phyloP scores from a whole-genome alignment of 1,140 invertebrate genomes.

The Protaetia brevitarsis region DNA sequence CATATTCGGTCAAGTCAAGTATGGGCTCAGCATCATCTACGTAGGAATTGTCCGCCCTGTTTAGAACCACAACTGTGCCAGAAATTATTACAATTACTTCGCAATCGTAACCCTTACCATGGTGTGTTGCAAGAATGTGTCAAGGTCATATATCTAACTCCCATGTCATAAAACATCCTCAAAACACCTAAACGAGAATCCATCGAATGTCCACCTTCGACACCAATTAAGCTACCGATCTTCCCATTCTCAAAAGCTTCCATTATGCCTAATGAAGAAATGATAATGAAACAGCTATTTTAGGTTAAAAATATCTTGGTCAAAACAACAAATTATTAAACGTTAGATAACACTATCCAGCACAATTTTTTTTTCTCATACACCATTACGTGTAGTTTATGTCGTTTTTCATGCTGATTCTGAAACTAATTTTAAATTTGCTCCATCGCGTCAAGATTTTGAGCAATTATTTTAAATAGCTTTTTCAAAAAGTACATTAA shows the following conservation, averaged over 20 bases:
- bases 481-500: too few species aligned
- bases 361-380: too few species aligned
- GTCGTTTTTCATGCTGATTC: too few species aligned
- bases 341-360: too few species aligned
- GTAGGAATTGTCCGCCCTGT: constrained; percentile 49
- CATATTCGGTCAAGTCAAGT: constrained; percentile 51
- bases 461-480: too few species aligned
- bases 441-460: too few species aligned
- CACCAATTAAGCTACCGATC: constrained; percentile 66
- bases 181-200: constrained; percentile 63
- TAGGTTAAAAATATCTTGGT: not conserved
- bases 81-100: not conserved
- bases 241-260: constrained; percentile 56
- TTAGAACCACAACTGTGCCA: constrained; percentile 22
- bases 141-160: constrained; percentile 66
- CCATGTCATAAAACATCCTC: constrained; percentile 63
- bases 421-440: too few species aligned
- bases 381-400: too few species aligned
- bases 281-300: constrained; percentile 40
- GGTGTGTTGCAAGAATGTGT: constrained; percentile 70
- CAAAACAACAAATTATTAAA: not conserved
- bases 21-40: constrained; percentile 38
- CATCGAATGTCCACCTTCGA: constrained; percentile 70
- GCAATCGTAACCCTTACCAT: constrained; percentile 61
- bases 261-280: constrained; percentile 53